Conservation (phyloP, 2,113 vertebrate species). For the Myotis davidii region DNA sequence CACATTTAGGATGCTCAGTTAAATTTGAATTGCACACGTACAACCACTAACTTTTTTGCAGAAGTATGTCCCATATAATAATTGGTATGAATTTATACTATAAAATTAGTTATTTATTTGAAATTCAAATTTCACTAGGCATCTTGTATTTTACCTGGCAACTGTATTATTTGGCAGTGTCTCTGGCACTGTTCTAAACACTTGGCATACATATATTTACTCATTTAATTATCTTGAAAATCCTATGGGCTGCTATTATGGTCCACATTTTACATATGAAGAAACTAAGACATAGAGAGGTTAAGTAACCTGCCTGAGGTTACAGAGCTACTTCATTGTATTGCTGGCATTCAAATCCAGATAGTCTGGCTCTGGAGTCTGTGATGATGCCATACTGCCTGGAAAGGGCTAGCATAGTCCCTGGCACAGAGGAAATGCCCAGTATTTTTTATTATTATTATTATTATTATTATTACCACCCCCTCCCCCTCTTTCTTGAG, state of each 20-base stretch:
- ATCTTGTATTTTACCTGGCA: background rate
- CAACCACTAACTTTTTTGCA: background rate
- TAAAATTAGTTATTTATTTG: background rate
- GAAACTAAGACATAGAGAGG: background rate
- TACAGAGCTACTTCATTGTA: background rate
- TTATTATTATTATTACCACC: background rate
- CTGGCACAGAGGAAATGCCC: background rate
- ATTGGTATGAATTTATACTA: background rate
- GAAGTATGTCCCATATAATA: conserved; percentile 13
- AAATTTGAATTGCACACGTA: conserved; percentile 31
- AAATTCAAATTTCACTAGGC: background rate
- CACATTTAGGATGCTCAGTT: background rate
- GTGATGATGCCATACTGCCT: background rate
- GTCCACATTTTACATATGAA: conserved; percentile 25
- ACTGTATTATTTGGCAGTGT: background rate
- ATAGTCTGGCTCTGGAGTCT: background rate
- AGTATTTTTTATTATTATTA: background rate
- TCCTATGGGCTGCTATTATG: background rate
- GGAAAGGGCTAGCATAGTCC: conserved; percentile 5
- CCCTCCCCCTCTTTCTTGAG: background rate
- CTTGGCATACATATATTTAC: background rate
- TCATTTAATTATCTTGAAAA: conserved; percentile 24
- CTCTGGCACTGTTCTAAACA: background rate
- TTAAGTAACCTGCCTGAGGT: background rate
- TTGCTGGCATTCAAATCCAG: background rate